These are phyloP conservation scores for Balearica regulorum DNA, from an alignment of 2,797 vertebrate genomes.

Conservation along the genomic window DNA sequence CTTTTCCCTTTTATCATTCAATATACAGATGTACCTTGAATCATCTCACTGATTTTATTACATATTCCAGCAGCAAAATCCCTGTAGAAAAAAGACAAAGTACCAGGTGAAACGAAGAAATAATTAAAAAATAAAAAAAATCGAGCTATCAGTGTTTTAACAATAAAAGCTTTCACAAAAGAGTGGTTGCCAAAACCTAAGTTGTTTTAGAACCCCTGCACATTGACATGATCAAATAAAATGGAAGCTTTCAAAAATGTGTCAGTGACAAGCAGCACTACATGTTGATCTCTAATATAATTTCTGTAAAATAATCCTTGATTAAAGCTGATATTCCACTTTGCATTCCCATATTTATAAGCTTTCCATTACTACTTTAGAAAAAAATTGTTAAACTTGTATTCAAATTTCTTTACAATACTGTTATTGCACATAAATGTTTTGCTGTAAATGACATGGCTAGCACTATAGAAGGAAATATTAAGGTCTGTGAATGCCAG, in stretches of 20 bases:
- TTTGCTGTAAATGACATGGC: not conserved
- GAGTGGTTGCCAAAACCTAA: not conserved
- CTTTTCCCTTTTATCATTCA: not conserved
- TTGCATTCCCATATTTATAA: not conserved
- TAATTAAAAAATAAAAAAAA: not conserved
- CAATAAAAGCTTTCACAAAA: not conserved
- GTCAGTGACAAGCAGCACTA: not conserved
- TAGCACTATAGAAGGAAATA: not conserved
- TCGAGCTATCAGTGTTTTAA: not conserved
- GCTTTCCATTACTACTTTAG: not conserved
- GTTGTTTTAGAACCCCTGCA: not conserved
- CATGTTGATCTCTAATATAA: not conserved
- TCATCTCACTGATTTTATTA: constrained; percentile 99
- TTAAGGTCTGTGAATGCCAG: not conserved
- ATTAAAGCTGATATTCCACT: not conserved
- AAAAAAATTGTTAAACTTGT: not conserved
- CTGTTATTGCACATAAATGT: not conserved
- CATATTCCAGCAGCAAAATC: constrained; percentile 98
- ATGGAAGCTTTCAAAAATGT: fast-evolving
- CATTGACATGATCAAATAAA: not conserved
- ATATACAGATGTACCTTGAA: constrained; percentile 86
- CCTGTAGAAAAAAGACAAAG: constrained; percentile 72
- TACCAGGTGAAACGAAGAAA: not conserved
- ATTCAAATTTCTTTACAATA: not conserved
- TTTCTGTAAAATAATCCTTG: not conserved